phyloP scores from a whole-genome alignment of 2,888 invertebrate species.

The Mesorhabditis spiculigera region DNA sequence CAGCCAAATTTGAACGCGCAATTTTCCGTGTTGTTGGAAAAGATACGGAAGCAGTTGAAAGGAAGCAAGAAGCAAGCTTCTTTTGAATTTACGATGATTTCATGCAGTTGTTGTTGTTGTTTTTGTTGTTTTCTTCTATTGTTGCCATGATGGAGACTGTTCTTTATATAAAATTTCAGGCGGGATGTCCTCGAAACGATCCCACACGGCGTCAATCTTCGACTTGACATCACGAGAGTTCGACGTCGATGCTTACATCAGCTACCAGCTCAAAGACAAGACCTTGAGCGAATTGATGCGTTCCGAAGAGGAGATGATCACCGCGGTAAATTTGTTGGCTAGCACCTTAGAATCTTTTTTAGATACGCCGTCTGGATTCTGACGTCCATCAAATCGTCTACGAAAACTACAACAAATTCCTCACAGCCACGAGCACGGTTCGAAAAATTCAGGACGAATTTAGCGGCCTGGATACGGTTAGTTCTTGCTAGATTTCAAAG shows the following conservation, averaged over 20 bases:
- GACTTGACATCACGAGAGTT: slow-evolving; percentile 52
- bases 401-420: slow-evolving; percentile 99
- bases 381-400: slow-evolving; percentile 73
- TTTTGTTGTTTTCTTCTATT: background rate
- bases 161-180: too few species aligned
- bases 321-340: slow-evolving; percentile 18
- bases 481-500: slow-evolving; percentile 6
- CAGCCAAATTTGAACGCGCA: slow-evolving; percentile 51
- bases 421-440: slow-evolving; percentile 92
- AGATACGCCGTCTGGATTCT: slow-evolving; percentile 55
- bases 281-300: slow-evolving; percentile 51
- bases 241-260: slow-evolving; percentile 54
- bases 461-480: slow-evolving; percentile 79
- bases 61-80: background rate
- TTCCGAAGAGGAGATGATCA: slow-evolving; percentile 55
- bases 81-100: background rate
- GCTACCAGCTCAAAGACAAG: slow-evolving; percentile 47
- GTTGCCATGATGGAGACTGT: background rate
- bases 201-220: slow-evolving; percentile 2
- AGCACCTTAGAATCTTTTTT: slow-evolving; percentile 8
- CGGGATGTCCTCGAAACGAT: background rate
- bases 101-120: background rate
- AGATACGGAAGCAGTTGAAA: slow-evolving; percentile 30
- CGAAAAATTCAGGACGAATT: slow-evolving; percentile 94
- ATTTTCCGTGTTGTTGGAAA: slow-evolving; percentile 42